Conservation (phyloP, 2,888 invertebrate genomes). For the Spialia ferax region DNA sequence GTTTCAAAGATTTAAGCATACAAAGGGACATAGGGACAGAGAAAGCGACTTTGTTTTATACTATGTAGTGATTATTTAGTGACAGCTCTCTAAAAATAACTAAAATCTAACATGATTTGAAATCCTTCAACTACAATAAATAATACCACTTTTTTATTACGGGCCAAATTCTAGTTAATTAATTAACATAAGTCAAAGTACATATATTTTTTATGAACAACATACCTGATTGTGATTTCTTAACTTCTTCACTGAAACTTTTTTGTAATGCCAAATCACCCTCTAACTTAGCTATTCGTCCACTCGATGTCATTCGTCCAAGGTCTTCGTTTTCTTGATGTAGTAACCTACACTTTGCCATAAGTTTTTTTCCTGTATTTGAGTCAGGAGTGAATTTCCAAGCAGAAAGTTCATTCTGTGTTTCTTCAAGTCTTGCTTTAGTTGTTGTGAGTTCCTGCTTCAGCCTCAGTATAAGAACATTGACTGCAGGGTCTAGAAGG, state of each 20-base stretch:
- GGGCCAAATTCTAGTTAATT: no score
- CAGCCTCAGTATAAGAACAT: slow-evolving; percentile 96
- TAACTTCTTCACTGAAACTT: slow-evolving; percentile 98
- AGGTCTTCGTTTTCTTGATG: slow-evolving; percentile 99
- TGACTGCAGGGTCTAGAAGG: slow-evolving; percentile 97
- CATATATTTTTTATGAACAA: background rate
- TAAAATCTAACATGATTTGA: no score
- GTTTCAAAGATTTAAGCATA: no score
- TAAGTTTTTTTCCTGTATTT: slow-evolving; percentile 98
- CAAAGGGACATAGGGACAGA: no score
- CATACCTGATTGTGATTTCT: slow-evolving; percentile 97
- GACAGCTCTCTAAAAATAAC: no score
- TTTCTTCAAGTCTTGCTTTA: slow-evolving; percentile 97
- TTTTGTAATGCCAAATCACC: slow-evolving; percentile 98
- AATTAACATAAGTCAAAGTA: background rate
- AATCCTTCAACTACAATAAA: no score
- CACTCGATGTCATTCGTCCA: slow-evolving; percentile 98
- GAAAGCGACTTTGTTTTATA: no score
- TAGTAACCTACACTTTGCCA: slow-evolving; percentile 98
- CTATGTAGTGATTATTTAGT: no score
- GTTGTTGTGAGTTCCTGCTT: slow-evolving; percentile 96
- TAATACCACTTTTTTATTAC: no score
- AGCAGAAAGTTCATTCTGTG: slow-evolving; percentile 98
- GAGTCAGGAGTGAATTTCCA: slow-evolving; percentile 99
- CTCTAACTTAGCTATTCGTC: slow-evolving; percentile 97